These are phyloP conservation scores for Gastrophryne carolinensis DNA, from an alignment of 2,797 vertebrate genomes.

Conservation along the genomic window DNA sequence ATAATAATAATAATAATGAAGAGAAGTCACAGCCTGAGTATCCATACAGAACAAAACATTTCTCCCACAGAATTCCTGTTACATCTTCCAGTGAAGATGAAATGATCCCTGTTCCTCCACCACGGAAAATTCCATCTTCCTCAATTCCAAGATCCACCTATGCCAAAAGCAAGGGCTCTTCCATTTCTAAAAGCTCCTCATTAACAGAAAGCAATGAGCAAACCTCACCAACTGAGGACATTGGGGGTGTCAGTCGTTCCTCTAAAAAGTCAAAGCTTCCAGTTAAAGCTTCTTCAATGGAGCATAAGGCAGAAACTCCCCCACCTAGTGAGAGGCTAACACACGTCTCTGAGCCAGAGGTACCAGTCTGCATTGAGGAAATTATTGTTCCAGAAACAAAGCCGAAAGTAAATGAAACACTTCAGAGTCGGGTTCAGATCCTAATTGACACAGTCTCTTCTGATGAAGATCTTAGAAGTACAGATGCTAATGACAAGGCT, in stretches of 20 bases:
- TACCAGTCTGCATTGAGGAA: slow-evolving; percentile 22
- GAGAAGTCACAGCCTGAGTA: not conserved
- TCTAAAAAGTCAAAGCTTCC: slow-evolving; percentile 64
- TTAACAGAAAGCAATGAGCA: slow-evolving; percentile 53
- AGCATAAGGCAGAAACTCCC: slow-evolving; percentile 8
- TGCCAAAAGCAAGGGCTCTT: slow-evolving; percentile 50
- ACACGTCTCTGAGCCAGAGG: slow-evolving; percentile 19
- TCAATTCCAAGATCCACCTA: slow-evolving; percentile 8
- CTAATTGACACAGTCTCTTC: slow-evolving; percentile 60
- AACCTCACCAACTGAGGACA: slow-evolving; percentile 50
- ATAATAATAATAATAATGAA: no score
- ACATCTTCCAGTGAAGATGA: slow-evolving; percentile 66
- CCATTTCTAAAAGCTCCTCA: not conserved
- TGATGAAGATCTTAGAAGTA: slow-evolving; percentile 46
- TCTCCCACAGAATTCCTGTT: slow-evolving; percentile 56
- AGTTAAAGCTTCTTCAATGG: slow-evolving; percentile 52
- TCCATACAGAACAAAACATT: slow-evolving; percentile 49
- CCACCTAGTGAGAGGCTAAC: slow-evolving; percentile 14
- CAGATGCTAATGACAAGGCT: slow-evolving; percentile 36
- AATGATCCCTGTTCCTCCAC: slow-evolving; percentile 44
- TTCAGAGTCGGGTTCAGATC: slow-evolving; percentile 57
- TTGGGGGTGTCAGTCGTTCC: slow-evolving; percentile 46
- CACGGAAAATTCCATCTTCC: slow-evolving; percentile 50
- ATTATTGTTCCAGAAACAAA: not conserved
- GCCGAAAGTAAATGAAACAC: slow-evolving; percentile 14